These are phyloP conservation scores for Scaptomyza graminum DNA, from an alignment of 1,140 invertebrate species.

Conservation along the genomic window DNA sequence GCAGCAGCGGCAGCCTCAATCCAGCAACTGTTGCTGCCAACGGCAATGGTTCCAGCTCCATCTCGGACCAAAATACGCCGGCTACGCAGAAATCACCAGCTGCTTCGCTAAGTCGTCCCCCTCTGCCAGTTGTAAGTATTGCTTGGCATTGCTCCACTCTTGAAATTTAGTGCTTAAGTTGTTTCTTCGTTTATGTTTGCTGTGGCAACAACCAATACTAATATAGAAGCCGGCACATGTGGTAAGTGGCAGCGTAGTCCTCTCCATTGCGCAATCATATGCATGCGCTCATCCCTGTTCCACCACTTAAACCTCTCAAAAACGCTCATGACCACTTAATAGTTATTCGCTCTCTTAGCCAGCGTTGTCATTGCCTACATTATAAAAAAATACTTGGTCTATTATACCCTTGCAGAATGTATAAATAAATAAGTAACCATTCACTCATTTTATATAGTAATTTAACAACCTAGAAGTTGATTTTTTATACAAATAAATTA, in stretches of 20 bases:
- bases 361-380: too few species aligned
- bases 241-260: constrained; percentile 65
- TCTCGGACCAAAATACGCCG: constrained; percentile 70
- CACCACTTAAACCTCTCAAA: neutral
- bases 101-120: constrained; percentile 84
- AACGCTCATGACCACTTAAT: constrained; percentile 1
- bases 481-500: too few species aligned
- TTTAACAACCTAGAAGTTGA: too few species aligned
- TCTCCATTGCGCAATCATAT: constrained; percentile 57
- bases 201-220: constrained; percentile 34
- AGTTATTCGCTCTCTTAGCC: too few species aligned
- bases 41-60: constrained; percentile 20
- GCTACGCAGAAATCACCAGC: constrained; percentile 81
- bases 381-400: too few species aligned
- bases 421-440: too few species aligned
- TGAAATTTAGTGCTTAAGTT: constrained; percentile 53
- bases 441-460: too few species aligned
- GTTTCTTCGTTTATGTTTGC: constrained; percentile 52
- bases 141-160: neutral
- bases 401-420: too few species aligned
- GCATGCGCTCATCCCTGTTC: constrained; percentile 55
- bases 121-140: constrained; percentile 86
- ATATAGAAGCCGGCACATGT: constrained; percentile 78
- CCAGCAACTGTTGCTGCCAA: constrained; percentile 2
- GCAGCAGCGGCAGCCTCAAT: constrained; percentile 47